These are phyloP conservation scores for Cromileptes altivelis DNA, from an alignment of 2,113 vertebrate species.

Conservation along the genomic window DNA sequence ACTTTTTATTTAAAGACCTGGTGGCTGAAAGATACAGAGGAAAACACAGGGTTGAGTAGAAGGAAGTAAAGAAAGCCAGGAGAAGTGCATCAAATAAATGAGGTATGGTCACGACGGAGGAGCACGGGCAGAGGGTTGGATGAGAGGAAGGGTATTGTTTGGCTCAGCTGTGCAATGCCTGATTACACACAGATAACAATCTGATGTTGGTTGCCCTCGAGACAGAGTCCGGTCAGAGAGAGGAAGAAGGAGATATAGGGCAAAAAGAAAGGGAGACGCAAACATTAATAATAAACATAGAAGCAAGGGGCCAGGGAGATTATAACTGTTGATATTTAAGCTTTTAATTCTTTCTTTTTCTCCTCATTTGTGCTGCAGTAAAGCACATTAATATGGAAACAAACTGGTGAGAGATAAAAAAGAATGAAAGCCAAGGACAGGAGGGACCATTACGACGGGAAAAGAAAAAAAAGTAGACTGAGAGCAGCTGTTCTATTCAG, in stretches of 20 bases:
- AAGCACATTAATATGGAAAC: conserved; percentile 25
- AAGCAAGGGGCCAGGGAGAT: conserved; percentile 27
- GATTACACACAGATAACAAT: conserved; percentile 81
- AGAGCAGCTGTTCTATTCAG: conserved; percentile 50
- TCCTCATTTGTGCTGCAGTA: neutral
- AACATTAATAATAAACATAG: conserved; percentile 50
- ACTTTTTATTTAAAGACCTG: neutral
- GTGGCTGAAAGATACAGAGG: neutral
- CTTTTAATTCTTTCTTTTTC: conserved; percentile 19
- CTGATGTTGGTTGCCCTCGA: conserved; percentile 52
- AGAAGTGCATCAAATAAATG: conserved; percentile 54
- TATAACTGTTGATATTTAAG: conserved; percentile 20
- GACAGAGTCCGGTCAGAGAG: conserved; percentile 46
- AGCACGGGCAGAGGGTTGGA: conserved; percentile 11
- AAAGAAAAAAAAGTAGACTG: neutral
- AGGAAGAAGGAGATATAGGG: neutral
- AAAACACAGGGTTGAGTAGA: conserved; percentile 14
- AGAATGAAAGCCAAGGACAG: neutral
- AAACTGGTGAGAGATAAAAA: neutral
- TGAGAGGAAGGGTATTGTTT: conserved; percentile 51
- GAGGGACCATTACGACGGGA: neutral
- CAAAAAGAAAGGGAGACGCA: conserved; percentile 31
- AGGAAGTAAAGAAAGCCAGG: conserved; percentile 20
- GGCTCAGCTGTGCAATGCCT: conserved; percentile 69
- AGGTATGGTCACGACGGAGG: conserved; percentile 40